phyloP scores from a whole-genome alignment of 1,140 invertebrate genomes.

The Galleria mellonella region DNA sequence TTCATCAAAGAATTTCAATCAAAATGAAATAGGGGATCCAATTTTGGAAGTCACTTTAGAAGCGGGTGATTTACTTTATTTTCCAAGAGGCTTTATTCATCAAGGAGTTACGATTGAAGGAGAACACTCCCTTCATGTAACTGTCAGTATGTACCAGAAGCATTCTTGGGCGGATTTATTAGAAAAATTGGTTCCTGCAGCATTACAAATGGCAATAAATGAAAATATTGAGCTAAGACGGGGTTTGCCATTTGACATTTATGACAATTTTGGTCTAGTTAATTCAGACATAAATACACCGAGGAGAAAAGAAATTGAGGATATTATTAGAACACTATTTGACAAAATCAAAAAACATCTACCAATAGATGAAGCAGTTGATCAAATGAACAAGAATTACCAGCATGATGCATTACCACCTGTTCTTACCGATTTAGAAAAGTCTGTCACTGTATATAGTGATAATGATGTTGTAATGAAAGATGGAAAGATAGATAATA shows the following conservation, averaged over 20 bases:
- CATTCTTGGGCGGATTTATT: conserved; percentile 93
- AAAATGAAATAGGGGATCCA: conserved; percentile 86
- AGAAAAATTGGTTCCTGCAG: conserved; percentile 86
- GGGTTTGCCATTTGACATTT: conserved; percentile 88
- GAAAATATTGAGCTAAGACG: conserved; percentile 83
- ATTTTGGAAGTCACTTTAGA: conserved; percentile 88
- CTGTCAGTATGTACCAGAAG: conserved; percentile 93
- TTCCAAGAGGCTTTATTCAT: conserved; percentile 95
- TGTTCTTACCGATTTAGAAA: conserved; percentile 79
- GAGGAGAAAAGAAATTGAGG: conserved; percentile 74
- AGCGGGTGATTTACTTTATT: conserved; percentile 94
- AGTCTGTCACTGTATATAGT: conserved; percentile 79
- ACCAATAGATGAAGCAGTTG: conserved; percentile 88
- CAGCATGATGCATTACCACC: conserved; percentile 94
- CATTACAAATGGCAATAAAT: conserved; percentile 82
- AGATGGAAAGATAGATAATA: conserved; percentile 77
- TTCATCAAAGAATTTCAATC: conserved; percentile 89
- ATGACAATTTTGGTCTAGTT: conserved; percentile 82
- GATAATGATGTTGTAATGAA: conserved; percentile 81
- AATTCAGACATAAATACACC: conserved; percentile 72
- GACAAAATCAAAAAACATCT: conserved; percentile 78
- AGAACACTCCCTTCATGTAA: conserved; percentile 93
- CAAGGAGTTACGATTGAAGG: conserved; percentile 86
- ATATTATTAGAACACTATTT: conserved; percentile 78
- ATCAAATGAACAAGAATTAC: conserved; percentile 88